Evolutionary conservation across 2,888 invertebrate species (phyloP).

Genomic region (Monoplex corrugatus): DNA sequence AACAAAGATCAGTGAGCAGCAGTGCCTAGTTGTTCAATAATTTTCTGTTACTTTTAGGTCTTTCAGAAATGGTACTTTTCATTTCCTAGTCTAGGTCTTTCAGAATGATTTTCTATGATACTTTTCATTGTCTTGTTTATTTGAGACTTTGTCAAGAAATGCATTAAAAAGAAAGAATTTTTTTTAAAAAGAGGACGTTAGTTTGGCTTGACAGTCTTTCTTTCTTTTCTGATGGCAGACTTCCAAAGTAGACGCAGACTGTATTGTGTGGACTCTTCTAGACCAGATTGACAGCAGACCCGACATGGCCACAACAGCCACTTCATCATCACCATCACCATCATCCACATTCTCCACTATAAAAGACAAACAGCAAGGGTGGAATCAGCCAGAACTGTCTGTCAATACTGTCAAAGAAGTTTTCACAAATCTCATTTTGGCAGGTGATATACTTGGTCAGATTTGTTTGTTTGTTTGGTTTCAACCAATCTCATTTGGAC

Average conservation of each 20-base stretch:
- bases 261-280: conserved; percentile 57
- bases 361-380: conserved; percentile 30
- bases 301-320: not conserved
- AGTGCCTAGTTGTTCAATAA: no score
- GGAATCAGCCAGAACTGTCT: conserved; percentile 52
- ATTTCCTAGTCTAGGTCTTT: no score
- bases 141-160: no score
- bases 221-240: conserved; percentile 34
- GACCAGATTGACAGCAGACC: conserved; percentile 24
- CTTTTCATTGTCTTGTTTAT: no score
- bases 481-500: no score
- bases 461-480: not conserved
- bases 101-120: no score
- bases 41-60: no score
- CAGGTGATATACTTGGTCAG: conserved; percentile 60
- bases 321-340: not conserved
- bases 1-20: no score
- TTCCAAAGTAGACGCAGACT: conserved; percentile 45
- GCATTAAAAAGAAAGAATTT: no score
- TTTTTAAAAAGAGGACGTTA: no score
- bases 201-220: no score
- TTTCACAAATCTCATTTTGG: conserved; percentile 74
- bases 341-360: not conserved
- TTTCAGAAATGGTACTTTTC: no score
- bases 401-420: conserved; percentile 69